Conservation (phyloP, 2,888 invertebrate species). For the Apamea monoglypha region DNA sequence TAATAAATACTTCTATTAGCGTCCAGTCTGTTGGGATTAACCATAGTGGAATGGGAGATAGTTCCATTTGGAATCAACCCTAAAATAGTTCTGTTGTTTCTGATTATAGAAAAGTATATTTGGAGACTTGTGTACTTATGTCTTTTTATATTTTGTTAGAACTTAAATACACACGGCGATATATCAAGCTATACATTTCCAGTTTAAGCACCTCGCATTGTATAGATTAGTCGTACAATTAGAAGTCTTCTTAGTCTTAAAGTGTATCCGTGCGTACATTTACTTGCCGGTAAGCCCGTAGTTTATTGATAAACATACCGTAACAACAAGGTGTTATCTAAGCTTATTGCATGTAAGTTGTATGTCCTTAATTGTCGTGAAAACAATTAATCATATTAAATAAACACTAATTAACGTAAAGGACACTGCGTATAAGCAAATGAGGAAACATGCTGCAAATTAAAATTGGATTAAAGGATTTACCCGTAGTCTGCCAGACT, state of each 20-base stretch:
- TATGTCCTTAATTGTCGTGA: constrained; percentile 17
- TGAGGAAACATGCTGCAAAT: constrained; percentile 52
- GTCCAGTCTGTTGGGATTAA: constrained; percentile 44
- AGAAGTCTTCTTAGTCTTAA: too few relatives aligned
- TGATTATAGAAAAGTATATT: not conserved
- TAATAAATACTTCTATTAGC: constrained; percentile 63
- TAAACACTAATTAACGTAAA: constrained; percentile 42
- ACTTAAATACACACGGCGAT: not conserved
- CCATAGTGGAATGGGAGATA: constrained; percentile 4
- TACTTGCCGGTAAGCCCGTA: not conserved
- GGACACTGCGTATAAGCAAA: constrained; percentile 24
- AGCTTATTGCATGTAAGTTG: constrained; percentile 4
- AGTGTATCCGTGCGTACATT: too few relatives aligned
- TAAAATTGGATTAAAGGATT: constrained; percentile 55
- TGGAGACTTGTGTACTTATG: not conserved
- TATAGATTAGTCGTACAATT: too few relatives aligned
- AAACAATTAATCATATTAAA: constrained; percentile 37
- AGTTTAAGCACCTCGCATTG: too few relatives aligned
- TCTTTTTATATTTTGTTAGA: not conserved
- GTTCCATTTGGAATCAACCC: constrained; percentile 17
- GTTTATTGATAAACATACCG: not conserved
- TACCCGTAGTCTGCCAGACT: constrained; percentile 36
- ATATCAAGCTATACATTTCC: too few relatives aligned
- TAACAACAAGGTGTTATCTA: constrained; percentile 15
- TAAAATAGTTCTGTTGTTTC: not conserved